Conservation (phyloP, 2,113 vertebrate species). For the Terrapene triunguis region DNA sequence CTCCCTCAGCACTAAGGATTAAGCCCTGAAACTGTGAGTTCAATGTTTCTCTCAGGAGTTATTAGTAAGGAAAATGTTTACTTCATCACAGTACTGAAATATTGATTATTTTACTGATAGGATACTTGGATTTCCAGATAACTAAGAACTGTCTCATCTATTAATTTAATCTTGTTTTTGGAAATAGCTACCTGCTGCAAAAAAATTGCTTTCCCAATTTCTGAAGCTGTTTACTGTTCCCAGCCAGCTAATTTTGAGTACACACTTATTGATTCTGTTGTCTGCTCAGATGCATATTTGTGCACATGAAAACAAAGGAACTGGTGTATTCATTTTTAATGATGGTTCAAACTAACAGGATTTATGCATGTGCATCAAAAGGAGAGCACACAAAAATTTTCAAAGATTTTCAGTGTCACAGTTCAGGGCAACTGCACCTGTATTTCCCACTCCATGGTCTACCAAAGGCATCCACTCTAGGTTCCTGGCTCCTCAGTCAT, state of each 20-base stretch:
- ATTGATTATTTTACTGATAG: background rate
- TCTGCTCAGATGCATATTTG: background rate
- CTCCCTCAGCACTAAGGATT: background rate
- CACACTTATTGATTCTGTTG: constrained; percentile 30
- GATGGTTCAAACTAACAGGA: background rate
- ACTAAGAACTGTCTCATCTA: background rate
- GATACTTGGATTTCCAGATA: background rate
- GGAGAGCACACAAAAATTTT: background rate
- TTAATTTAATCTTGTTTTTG: background rate
- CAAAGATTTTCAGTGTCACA: background rate
- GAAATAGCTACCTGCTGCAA: background rate
- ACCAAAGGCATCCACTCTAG: too few relatives aligned
- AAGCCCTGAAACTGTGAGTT: background rate
- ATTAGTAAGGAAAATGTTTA: background rate
- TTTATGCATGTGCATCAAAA: background rate
- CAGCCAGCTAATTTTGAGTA: constrained; percentile 24
- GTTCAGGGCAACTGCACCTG: too few relatives aligned
- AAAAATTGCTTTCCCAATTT: background rate
- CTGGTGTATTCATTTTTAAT: constrained; percentile 17
- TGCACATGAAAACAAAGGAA: constrained; percentile 38
- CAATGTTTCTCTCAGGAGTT: background rate
- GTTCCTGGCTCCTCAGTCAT: too few relatives aligned
- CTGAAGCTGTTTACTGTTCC: constrained; percentile 39
- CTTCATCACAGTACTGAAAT: background rate
- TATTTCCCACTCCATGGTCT: too few relatives aligned